phyloP scores from a whole-genome alignment of 2,888 invertebrate species.

The Philaethria dido region DNA sequence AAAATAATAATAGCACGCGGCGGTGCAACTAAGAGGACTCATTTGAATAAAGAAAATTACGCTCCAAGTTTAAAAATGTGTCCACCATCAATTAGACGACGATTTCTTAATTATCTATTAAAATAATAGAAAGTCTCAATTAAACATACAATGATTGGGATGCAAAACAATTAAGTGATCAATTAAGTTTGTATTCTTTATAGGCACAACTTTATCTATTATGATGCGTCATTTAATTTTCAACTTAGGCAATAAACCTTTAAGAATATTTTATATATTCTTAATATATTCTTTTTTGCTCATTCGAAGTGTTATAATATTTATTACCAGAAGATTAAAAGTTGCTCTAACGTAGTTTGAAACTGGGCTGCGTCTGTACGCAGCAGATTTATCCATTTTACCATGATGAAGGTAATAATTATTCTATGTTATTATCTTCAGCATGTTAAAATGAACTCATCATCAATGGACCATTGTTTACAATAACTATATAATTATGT shows the following conservation, averaged over 20 bases:
- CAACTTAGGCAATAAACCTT: neutral
- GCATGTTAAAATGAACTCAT: too few species aligned
- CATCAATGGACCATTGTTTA: too few species aligned
- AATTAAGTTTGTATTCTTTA: slow-evolving; percentile 55
- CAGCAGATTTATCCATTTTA: too few species aligned
- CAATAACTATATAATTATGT: too few species aligned
- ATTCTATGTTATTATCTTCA: too few species aligned
- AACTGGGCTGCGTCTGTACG: too few species aligned
- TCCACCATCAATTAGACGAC: slow-evolving; percentile 75
- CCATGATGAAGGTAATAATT: too few species aligned
- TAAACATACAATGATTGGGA: slow-evolving; percentile 73
- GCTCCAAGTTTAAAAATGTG: slow-evolving; percentile 67
- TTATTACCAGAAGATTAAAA: too few species aligned
- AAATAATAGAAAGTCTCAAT: slow-evolving; percentile 77
- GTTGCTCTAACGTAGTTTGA: too few species aligned
- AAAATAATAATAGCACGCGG: slow-evolving; percentile 81
- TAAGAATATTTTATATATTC: neutral
- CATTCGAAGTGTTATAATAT: too few species aligned
- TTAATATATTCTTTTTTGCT: too few species aligned
- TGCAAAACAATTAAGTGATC: slow-evolving; percentile 81
- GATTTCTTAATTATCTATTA: slow-evolving; percentile 80
- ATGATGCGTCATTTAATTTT: slow-evolving; percentile 3
- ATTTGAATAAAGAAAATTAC: slow-evolving; percentile 82
- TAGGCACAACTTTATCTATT: neutral
- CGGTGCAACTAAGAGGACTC: slow-evolving; percentile 74